phyloP scores from a whole-genome alignment of 2,888 invertebrate species.

The Pollenia amentaria region DNA sequence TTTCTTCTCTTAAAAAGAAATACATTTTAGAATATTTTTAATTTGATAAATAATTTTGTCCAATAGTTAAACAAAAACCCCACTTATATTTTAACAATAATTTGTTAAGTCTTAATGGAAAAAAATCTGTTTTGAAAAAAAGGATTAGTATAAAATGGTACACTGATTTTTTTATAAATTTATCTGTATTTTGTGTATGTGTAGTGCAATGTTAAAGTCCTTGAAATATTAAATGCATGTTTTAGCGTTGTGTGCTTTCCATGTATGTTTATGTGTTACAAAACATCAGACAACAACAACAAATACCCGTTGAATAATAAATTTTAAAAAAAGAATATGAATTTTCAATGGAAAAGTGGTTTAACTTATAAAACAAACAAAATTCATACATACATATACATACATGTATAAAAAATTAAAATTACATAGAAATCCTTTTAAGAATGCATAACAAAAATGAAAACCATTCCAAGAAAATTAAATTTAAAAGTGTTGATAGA shows the following conservation, averaged over 20 bases:
- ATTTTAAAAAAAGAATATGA: neutral
- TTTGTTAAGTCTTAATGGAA: neutral
- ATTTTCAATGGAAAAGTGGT: conserved; percentile 2
- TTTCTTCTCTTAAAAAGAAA: conserved; percentile 12
- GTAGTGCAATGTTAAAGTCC: conserved; percentile 65
- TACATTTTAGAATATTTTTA: neutral
- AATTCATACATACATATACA: too few relatives aligned
- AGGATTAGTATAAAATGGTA: conserved; percentile 5
- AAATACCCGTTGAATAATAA: neutral
- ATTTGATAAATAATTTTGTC: neutral
- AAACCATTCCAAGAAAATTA: conserved; percentile 23
- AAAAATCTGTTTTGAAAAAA: conserved; percentile 27
- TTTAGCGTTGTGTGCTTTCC: conserved; percentile 21
- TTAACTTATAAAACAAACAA: neutral
- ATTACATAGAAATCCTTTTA: neutral
- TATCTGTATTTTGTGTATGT: conserved; percentile 67
- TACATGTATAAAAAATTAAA: neutral
- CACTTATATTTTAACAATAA: neutral
- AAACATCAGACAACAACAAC: conserved; percentile 47
- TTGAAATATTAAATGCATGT: conserved; percentile 63
- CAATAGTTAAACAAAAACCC: neutral
- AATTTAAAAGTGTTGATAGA: conserved; percentile 36
- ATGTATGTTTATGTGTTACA: conserved; percentile 33
- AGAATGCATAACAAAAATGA: neutral
- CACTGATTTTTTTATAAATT: conserved; percentile 2